Evolutionary conservation across 2,113 vertebrate genomes (phyloP), one percentile per base, ranked within the genome.

Genomic region (Delphinus delphis): DNA sequence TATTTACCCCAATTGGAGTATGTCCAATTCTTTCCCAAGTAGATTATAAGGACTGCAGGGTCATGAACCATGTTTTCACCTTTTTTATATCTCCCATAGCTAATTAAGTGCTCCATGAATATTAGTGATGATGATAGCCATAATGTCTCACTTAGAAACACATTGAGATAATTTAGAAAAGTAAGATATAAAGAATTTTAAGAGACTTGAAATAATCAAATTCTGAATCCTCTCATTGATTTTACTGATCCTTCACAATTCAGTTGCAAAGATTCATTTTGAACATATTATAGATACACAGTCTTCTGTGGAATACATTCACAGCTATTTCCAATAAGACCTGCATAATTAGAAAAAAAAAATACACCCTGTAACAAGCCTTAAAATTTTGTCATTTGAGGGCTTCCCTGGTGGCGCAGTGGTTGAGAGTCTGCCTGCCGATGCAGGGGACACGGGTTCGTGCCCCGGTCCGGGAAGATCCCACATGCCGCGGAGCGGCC

Each of bases 141-240:
- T 58, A 47, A 5, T 58, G 18, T 83, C 63, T 92, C 67, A 53
- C 47, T 62, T 77, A 93, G 62, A 95, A 82, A 92, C 41, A 77
- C 26, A 58, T 2, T 83, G 41, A 92, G 28, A 65, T 81, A 60
- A 74, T 67, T 80, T 93, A 60, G 10, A 53, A 81, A 76, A 81
- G 21, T 50, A 79, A 82, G 74, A 94, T 28, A 65, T 18, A 67
- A 85, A n/a, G 17, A 89, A 50, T 80, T 85, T 67, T 89, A 65
- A 80, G 36, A 65, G 44, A 82, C n/a, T 36, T 70, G n/a, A 84
- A 86, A 94, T 73, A 68, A 88, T 95, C 38, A 93, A 74, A 85
- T 71, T 94, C 53, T 23, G 25, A 71, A 70, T 90, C 62, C 25
- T 74, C n/a, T 70, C 82, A 28, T n/a, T 96, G 25, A 36, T 63